A percentile compares a stretch with the other conserved stretches of the same genome.
Conservation (phyloP, 2,888 invertebrate species). For the Asteroscopus sphinx region DNA sequence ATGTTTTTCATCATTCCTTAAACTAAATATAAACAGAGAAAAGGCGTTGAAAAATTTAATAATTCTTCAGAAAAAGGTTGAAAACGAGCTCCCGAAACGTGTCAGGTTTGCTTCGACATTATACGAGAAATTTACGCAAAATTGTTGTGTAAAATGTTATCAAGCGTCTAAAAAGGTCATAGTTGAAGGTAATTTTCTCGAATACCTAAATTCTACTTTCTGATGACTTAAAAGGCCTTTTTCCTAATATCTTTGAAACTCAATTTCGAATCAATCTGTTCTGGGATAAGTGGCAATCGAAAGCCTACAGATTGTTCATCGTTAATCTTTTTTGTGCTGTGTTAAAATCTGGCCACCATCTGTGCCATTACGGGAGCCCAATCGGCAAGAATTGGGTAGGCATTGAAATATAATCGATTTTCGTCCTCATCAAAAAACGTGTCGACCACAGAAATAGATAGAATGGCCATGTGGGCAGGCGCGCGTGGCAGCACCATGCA, state of each 20-base stretch:
- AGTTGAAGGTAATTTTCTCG: conserved; percentile 3
- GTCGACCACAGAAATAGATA: no score
- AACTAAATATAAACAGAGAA: conserved; percentile 5
- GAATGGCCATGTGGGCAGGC: no score
- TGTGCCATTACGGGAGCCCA: not conserved
- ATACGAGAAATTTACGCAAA: conserved; percentile 12
- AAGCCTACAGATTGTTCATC: conserved; percentile 1
- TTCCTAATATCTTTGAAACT: conserved; percentile 12
- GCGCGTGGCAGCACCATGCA: no score
- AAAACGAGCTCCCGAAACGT: conserved; percentile 3
- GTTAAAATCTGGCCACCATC: not conserved
- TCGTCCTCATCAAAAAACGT: no score
- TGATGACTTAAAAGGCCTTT: conserved; percentile 9
- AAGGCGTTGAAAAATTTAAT: conserved; percentile 24
- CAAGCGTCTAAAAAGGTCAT: not conserved
- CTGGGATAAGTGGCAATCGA: conserved; percentile 11
- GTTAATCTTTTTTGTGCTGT: conserved; percentile 2
- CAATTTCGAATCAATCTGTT: conserved; percentile 19
- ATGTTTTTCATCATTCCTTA: conserved; percentile 13
- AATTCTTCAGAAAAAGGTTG: conserved; percentile 12
- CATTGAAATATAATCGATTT: no score
- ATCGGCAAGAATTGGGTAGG: no score
- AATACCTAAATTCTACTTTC: conserved; percentile 5
- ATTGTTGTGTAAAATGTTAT: conserved; percentile 4
- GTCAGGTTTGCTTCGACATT: conserved; percentile 18